These are phyloP conservation scores for Anas bernieri DNA, from an alignment of 2,797 vertebrate genomes.

Conservation along the genomic window DNA sequence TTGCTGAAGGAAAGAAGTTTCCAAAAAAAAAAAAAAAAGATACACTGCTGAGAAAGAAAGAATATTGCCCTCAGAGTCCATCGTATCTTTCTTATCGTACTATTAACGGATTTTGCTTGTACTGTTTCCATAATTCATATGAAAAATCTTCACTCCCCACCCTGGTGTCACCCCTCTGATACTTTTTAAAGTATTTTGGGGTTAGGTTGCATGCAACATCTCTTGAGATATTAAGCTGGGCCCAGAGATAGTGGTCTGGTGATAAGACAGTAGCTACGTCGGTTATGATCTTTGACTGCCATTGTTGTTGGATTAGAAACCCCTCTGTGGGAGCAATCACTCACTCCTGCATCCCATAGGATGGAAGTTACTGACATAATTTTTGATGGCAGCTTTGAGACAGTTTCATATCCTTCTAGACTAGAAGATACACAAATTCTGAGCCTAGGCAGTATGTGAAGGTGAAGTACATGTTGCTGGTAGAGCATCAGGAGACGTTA, in stretches of 20 bases:
- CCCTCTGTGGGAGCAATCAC: not conserved
- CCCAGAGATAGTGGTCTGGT: not conserved
- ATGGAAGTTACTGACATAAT: not conserved
- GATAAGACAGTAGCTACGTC: not conserved
- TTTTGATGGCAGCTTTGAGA: not conserved
- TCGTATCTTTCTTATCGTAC: not conserved
- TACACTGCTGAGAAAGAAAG: not conserved
- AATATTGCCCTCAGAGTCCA: not conserved
- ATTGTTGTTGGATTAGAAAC: not conserved
- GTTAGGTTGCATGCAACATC: not conserved
- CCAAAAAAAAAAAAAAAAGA: not conserved
- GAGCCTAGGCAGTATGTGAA: not conserved
- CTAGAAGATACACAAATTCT: not conserved
- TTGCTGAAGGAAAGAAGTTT: conserved; percentile 13
- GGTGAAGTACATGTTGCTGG: not conserved
- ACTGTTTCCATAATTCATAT: not conserved
- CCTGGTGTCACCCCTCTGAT: not conserved
- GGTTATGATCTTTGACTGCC: not conserved
- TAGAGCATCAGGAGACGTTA: not conserved
- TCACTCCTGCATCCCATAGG: accelerated
- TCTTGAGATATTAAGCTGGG: not conserved
- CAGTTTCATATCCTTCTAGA: not conserved
- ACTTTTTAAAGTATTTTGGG: not conserved
- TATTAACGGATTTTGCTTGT: not conserved
- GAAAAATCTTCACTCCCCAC: not conserved